Evolutionary conservation across 2,888 invertebrate species (phyloP), one percentile per base, ranked within the genome.

Genomic region (Myopa tessellatipennis): DNA sequence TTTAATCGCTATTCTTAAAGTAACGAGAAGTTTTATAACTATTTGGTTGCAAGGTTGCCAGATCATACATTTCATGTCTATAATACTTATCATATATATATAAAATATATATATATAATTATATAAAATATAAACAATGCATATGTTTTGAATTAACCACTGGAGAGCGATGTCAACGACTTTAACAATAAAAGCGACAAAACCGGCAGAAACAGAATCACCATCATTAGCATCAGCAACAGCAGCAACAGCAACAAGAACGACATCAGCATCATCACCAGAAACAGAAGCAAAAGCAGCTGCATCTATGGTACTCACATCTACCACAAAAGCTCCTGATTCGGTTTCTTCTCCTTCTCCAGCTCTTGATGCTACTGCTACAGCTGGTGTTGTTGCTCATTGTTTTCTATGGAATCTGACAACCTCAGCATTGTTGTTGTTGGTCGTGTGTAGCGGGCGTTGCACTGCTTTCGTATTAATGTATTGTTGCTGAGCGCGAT

Each of bases 61-160:
- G n/a, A n/a, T n/a, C n/a, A n/a, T n/a, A n/a, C n/a, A n/a, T n/a
- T n/a, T n/a, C n/a, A n/a, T n/a, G n/a, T n/a, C n/a, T n/a, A n/a
- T n/a, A n/a, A n/a, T n/a, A n/a, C n/a, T n/a, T n/a, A n/a, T n/a
- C n/a, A n/a, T n/a, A n/a, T n/a, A n/a, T n/a, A n/a, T n/a, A n/a
- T n/a, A n/a, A n/a, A n/a, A n/a, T n/a, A n/a, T n/a, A n/a, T n/a
- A n/a, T n/a, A n/a, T n/a, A n/a, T n/a, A n/a, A n/a, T n/a, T n/a
- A n/a, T n/a, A n/a, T n/a, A n/a, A n/a, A n/a, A n/a, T n/a, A n/a
- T n/a, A n/a, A 18, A 58, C 75, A 68, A 75, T 75, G 75, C 26
- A 75, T 55, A 60, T 45, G 40, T 58, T 75, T 68, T 67, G 40
- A 67, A 67, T 72, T 77, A 77, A 72, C 71, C 77, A 65, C 72